Conservation (phyloP, 2,797 vertebrate species). For the Darevskia mixta region DNA sequence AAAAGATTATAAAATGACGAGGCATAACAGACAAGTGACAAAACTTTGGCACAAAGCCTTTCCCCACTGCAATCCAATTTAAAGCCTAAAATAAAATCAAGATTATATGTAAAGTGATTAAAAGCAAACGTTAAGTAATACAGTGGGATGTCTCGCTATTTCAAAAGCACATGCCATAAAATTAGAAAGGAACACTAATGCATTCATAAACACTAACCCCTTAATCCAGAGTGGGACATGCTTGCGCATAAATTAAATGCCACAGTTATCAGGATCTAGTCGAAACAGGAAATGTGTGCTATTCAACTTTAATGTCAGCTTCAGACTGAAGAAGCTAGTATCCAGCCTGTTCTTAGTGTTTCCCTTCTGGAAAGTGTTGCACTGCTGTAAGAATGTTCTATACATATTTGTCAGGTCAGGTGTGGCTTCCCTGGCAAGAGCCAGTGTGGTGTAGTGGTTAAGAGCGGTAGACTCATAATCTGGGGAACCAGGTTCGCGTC, state of each 20-base stretch:
- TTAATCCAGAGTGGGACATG: slow-evolving; percentile 58
- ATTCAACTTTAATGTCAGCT: slow-evolving; percentile 33
- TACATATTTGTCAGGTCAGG: background rate
- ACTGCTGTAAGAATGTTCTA: background rate
- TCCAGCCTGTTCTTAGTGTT: background rate
- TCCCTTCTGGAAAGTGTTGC: background rate
- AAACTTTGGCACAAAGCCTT: background rate
- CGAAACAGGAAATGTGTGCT: slow-evolving; percentile 59
- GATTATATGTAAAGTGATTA: slow-evolving; percentile 49
- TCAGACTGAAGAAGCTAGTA: background rate
- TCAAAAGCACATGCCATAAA: slow-evolving; percentile 50
- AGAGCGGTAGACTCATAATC: too few species aligned
- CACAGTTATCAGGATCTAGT: slow-evolving; percentile 69
- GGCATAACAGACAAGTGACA: background rate
- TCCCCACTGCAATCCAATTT: background rate
- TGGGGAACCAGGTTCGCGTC: too few species aligned
- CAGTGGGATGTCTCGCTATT: slow-evolving; percentile 49
- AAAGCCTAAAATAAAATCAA: slow-evolving; percentile 49
- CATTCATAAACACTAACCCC: slow-evolving; percentile 67
- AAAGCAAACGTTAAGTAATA: slow-evolving; percentile 11
- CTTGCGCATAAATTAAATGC: slow-evolving; percentile 71
- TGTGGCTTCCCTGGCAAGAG: too few species aligned
- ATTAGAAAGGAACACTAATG: slow-evolving; percentile 43
- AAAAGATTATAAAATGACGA: background rate
- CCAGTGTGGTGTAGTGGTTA: too few species aligned